These are phyloP conservation scores for Albula glossodonta DNA, from an alignment of 2,113 vertebrate genomes.

Conservation along the genomic window DNA sequence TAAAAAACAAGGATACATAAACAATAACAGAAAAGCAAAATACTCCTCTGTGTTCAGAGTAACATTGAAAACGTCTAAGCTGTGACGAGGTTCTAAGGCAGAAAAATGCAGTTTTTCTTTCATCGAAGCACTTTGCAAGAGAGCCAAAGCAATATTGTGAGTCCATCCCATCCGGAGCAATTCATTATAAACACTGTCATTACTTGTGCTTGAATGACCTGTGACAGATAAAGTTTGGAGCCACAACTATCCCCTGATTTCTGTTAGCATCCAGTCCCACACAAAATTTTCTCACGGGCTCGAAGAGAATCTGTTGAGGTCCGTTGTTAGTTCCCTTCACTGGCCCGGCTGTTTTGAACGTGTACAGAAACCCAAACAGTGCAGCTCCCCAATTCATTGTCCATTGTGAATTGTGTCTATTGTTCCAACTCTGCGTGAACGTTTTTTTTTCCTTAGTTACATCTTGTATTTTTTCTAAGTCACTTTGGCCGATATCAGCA, in stretches of 20 bases:
- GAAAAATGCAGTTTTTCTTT: constrained; percentile 26
- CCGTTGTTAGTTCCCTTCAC: constrained; percentile 48
- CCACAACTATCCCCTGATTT: constrained; percentile 24
- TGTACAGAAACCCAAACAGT: constrained; percentile 63
- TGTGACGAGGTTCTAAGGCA: constrained; percentile 41
- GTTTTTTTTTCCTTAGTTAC: constrained; percentile 46
- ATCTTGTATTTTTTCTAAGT: constrained; percentile 33
- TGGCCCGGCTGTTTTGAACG: constrained; percentile 45
- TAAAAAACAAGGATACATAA: constrained; percentile 4
- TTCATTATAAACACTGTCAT: constrained; percentile 21
- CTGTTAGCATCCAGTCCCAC: constrained; percentile 43
- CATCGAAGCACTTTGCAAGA: constrained; percentile 23
- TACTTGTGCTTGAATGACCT: constrained; percentile 39
- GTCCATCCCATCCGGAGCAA: constrained; percentile 25
- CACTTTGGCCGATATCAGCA: constrained; percentile 33
- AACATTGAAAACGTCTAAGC: neutral
- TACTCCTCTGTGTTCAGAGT: neutral
- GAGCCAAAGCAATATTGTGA: constrained; percentile 22
- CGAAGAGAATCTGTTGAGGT: constrained; percentile 52
- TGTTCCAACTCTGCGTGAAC: constrained; percentile 58
- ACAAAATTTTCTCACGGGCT: constrained; percentile 53
- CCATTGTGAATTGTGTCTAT: constrained; percentile 58
- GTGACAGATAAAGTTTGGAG: constrained; percentile 28
- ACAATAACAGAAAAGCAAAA: neutral
- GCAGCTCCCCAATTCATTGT: constrained; percentile 50